Conservation (phyloP, 1,140 invertebrate species). For the Caerostris extrusa region DNA sequence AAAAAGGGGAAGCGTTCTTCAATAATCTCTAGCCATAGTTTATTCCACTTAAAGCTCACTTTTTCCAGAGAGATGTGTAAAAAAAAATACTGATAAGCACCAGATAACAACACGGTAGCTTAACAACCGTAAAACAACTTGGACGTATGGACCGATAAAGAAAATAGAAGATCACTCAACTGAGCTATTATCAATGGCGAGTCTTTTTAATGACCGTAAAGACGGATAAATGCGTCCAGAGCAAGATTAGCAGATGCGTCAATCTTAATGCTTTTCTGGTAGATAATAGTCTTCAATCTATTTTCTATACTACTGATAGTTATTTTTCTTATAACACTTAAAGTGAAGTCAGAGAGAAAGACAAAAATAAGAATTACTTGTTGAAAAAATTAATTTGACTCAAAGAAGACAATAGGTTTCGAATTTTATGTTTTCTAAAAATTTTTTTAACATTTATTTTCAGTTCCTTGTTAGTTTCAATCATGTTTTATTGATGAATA, state of each 20-base stretch:
- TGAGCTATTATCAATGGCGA: neutral
- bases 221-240: neutral
- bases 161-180: neutral
- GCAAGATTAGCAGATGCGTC: neutral
- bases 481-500: too few species aligned
- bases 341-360: too few species aligned
- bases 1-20: neutral
- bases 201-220: slow-evolving; percentile 12
- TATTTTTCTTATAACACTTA: neutral
- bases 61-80: neutral
- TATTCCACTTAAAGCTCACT: neutral
- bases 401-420: too few species aligned
- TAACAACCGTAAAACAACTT: neutral
- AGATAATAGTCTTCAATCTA: neutral
- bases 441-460: too few species aligned
- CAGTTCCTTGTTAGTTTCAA: too few species aligned
- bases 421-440: too few species aligned
- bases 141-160: neutral
- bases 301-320: neutral
- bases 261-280: neutral
- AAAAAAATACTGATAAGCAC: neutral
- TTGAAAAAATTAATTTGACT: too few species aligned
- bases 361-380: too few species aligned
- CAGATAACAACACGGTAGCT: neutral
- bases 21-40: neutral